Percentiles rank a stretch among this genome's conserved stretches.
Evolutionary conservation across 2,888 invertebrate species (phyloP).

Genomic region (Carterocephalus palaemon): DNA sequence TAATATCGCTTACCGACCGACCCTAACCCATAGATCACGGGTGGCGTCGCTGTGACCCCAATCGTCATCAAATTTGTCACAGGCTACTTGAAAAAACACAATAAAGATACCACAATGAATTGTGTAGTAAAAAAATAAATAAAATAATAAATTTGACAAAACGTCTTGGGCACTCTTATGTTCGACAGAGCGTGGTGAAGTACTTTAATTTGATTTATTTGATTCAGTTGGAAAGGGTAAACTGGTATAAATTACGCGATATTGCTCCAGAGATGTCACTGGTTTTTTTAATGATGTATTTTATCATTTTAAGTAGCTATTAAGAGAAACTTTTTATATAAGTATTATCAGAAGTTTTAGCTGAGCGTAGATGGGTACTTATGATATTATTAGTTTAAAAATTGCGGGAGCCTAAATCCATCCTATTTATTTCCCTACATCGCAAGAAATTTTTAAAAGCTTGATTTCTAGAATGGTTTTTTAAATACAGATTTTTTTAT

Average conservation of each 20-base stretch:
- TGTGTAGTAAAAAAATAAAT: conserved; percentile 74
- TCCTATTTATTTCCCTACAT: too few species aligned
- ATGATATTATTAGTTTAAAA: too few species aligned
- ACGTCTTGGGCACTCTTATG: conserved; percentile 76
- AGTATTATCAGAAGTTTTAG: too few species aligned
- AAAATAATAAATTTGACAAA: conserved; percentile 79
- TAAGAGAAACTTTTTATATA: conserved; percentile 39
- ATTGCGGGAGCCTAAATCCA: too few species aligned
- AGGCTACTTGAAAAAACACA: conserved; percentile 72
- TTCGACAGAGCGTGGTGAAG: conserved; percentile 65
- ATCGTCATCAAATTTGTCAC: conserved; percentile 78
- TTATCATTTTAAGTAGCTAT: conserved; percentile 33
- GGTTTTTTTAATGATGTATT: conserved; percentile 38
- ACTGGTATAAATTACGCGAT: conserved; percentile 61
- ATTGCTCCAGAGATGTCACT: conserved; percentile 43
- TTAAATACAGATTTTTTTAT: too few species aligned
- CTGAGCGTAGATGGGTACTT: too few species aligned
- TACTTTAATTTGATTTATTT: conserved; percentile 78
- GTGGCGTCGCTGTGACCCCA: conserved; percentile 65
- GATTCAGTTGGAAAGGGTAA: conserved; percentile 69
- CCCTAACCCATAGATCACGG: conserved; percentile 67
- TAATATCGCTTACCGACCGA: conserved; percentile 64
- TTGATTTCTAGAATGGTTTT: too few species aligned
- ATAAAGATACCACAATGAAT: conserved; percentile 63
- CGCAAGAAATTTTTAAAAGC: too few species aligned